Percentiles rank a stretch among this genome's conserved stretches.
Conservation (phyloP, 2,797 vertebrate species). For the Oryzias dopingdopingensis region DNA sequence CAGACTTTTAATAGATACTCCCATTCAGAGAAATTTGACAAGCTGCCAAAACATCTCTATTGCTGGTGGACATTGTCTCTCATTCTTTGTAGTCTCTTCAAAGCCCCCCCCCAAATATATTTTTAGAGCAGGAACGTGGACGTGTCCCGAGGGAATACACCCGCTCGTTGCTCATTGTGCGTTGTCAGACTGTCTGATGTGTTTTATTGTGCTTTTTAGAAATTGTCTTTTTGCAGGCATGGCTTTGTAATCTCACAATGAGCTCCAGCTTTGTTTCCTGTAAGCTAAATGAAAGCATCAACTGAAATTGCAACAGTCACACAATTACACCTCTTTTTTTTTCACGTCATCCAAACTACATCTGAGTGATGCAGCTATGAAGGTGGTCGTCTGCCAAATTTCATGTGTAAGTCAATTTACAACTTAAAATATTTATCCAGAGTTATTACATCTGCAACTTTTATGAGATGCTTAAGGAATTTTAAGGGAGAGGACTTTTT, state of each 20-base stretch:
- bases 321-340: too few relatives aligned
- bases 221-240: slow-evolving; percentile 15
- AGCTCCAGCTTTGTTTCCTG: slow-evolving; percentile 18
- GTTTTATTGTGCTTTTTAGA: slow-evolving; percentile 19
- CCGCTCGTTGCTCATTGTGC: slow-evolving; percentile 8
- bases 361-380: too few relatives aligned
- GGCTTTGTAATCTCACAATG: slow-evolving; percentile 18
- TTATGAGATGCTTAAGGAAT: too few relatives aligned
- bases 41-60: slow-evolving; percentile 56
- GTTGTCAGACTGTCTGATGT: slow-evolving; percentile 33
- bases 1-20: slow-evolving; percentile 58
- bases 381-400: too few relatives aligned
- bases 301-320: not conserved
- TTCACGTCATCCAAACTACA: too few relatives aligned
- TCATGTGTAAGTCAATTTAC: too few relatives aligned
- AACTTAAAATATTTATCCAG: too few relatives aligned
- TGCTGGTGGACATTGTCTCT: slow-evolving; percentile 43
- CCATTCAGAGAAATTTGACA: slow-evolving; percentile 55
- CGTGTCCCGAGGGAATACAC: slow-evolving; percentile 6
- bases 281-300: slow-evolving; percentile 11
- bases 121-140: slow-evolving; percentile 1
- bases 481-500: too few relatives aligned
- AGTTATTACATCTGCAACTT: too few relatives aligned
- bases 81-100: too few relatives aligned
- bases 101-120: too few relatives aligned